Percentiles rank a stretch among this genome's conserved stretches.
These are phyloP conservation scores for Ceratina japonica DNA, from an alignment of 1,140 invertebrate genomes.

Conservation along the genomic window DNA sequence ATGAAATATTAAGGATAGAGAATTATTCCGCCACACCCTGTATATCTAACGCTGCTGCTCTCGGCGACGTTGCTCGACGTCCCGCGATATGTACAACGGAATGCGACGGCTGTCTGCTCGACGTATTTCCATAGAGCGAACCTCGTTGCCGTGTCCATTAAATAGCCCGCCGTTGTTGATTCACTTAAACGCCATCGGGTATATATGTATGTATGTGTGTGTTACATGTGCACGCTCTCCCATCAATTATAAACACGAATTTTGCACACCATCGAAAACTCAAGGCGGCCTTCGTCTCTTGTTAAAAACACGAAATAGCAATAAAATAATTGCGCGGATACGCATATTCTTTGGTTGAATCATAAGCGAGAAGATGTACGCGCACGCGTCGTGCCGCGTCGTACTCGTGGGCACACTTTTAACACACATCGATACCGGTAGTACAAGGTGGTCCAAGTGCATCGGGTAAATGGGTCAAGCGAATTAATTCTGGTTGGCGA, in stretches of 20 bases:
- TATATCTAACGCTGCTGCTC: not conserved
- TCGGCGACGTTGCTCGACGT: slow-evolving; percentile 5
- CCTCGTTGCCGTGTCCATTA: slow-evolving; percentile 20
- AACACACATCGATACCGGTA: slow-evolving; percentile 48
- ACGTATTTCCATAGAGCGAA: slow-evolving; percentile 17
- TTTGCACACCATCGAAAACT: too few species aligned
- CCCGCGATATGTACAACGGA: not conserved
- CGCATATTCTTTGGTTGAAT: not conserved
- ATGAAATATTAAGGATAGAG: too few species aligned
- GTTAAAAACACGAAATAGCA: not conserved
- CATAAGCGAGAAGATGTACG: slow-evolving; percentile 14
- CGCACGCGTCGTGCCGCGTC: slow-evolving; percentile 42
- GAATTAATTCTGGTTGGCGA: slow-evolving; percentile 64
- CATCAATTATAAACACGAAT: too few species aligned
- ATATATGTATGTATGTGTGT: too few species aligned
- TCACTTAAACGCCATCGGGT: slow-evolving; percentile 6
- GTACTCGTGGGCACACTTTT: slow-evolving; percentile 24
- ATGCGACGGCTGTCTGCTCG: slow-evolving; percentile 5
- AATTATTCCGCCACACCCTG: not conserved
- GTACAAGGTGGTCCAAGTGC: slow-evolving; percentile 68
- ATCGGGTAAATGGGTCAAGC: slow-evolving; percentile 74
- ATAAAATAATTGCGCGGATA: not conserved
- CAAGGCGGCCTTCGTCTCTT: not conserved
- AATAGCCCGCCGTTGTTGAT: slow-evolving; percentile 4
- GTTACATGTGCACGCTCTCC: not conserved